These are phyloP conservation scores for Phrixothrix hirtus DNA, from an alignment of 2,888 invertebrate genomes.

Conservation along the genomic window DNA sequence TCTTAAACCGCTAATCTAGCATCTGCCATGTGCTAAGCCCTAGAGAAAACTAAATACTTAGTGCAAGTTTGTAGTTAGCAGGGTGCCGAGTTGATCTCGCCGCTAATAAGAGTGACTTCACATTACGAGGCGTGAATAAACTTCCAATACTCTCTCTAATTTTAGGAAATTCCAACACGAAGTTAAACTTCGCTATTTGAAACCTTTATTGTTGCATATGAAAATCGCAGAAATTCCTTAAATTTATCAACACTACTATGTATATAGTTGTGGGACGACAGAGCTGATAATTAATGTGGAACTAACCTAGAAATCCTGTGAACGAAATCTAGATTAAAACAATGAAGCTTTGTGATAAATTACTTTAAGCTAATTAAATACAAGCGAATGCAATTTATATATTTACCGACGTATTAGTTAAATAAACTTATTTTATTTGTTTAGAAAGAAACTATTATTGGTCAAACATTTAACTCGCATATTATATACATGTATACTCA, in stretches of 20 bases:
- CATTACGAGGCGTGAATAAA: conserved; percentile 6
- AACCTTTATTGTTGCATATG: neutral
- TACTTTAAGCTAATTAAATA: no score
- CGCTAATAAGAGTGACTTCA: conserved; percentile 24
- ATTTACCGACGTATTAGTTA: no score
- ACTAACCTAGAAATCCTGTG: no score
- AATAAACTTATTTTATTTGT: no score
- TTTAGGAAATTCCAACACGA: neutral
- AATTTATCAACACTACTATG: conserved; percentile 6
- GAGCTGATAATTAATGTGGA: neutral
- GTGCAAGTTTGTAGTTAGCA: conserved; percentile 31
- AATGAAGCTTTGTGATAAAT: neutral
- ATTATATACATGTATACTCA: no score
- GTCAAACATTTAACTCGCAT: no score
- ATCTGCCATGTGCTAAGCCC: conserved; percentile 43
- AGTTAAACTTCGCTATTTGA: neutral
- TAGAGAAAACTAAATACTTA: conserved; percentile 36
- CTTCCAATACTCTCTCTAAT: conserved; percentile 6
- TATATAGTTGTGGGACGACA: neutral
- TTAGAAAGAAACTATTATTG: no score
- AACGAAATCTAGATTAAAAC: neutral
- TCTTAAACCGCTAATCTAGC: conserved; percentile 49
- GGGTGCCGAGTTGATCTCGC: conserved; percentile 28
- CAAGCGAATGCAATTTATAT: no score
- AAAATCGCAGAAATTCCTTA: conserved; percentile 3